A percentile compares a stretch with the other conserved stretches of the same genome.
phyloP scores from a whole-genome alignment of 1,140 invertebrate species.

The Druon quercuslanigerum region DNA sequence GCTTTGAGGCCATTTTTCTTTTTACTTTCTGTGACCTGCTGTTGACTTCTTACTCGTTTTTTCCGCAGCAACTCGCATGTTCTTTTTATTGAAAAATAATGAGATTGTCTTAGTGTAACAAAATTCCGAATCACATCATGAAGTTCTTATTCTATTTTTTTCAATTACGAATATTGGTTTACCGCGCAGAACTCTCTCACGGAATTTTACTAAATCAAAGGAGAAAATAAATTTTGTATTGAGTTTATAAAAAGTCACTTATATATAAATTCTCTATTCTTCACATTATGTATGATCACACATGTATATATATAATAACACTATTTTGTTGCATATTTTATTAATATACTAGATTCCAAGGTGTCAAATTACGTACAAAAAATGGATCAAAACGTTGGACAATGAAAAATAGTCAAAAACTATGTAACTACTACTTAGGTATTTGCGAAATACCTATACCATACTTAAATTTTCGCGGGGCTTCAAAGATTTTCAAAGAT shows the following conservation, averaged over 20 bases:
- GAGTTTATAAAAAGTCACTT: not conserved
- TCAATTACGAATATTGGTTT: not conserved
- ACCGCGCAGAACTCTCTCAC: not conserved
- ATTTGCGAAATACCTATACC: no score
- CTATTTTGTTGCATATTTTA: no score
- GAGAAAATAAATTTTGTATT: slow-evolving; percentile 6
- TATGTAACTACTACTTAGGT: no score
- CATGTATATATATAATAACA: not conserved
- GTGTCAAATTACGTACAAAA: no score
- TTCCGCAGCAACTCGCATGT: not conserved
- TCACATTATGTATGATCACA: not conserved
- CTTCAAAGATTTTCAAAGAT: no score
- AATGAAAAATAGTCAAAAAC: no score
- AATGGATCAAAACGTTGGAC: no score
- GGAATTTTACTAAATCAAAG: not conserved
- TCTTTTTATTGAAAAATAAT: not conserved
- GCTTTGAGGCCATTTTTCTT: no score
- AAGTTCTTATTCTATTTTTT: not conserved
- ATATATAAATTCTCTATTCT: not conserved
- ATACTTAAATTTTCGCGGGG: no score
- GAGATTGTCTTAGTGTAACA: not conserved
- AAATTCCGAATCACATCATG: not conserved
- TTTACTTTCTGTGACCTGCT: no score
- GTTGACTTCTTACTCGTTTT: not conserved
- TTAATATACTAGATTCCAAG: no score